These are phyloP conservation scores for Crocidura indochinensis DNA, from an alignment of 2,797 vertebrate species.

Conservation along the genomic window DNA sequence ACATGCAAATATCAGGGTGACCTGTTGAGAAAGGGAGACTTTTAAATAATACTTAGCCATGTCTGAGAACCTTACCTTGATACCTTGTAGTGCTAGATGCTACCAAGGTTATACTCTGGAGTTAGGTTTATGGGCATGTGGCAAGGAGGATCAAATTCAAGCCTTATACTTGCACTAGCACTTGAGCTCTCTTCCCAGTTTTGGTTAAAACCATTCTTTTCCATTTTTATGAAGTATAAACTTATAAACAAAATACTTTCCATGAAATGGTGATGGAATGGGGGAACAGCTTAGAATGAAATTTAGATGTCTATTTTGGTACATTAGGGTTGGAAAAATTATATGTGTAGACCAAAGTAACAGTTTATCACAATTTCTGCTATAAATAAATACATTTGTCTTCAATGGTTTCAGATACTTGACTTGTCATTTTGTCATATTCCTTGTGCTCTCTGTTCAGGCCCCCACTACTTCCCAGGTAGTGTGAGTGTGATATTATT, in stretches of 20 bases:
- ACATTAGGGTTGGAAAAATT: neutral
- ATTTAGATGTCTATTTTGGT: neutral
- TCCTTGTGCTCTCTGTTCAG: neutral
- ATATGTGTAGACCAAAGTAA: neutral
- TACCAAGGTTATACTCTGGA: no score
- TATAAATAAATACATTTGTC: constrained; percentile 4
- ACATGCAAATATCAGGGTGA: neutral
- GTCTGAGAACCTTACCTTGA: no score
- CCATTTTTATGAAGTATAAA: neutral
- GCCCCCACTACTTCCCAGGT: neutral
- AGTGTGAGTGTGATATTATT: neutral
- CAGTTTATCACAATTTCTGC: constrained; percentile 18
- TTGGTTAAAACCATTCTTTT: neutral
- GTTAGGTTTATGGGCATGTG: no score
- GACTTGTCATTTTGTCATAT: neutral
- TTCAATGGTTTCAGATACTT: neutral
- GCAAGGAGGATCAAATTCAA: no score
- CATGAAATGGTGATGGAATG: constrained; percentile 17
- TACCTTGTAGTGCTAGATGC: no score
- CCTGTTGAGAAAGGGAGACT: neutral
- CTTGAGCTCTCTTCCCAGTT: neutral
- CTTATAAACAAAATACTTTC: neutral
- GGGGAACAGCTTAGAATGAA: neutral
- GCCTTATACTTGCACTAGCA: no score
- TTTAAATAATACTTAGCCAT: no score